Evolutionary conservation across 2,888 invertebrate genomes (phyloP).

Genomic region (Cyaniris semiargus): DNA sequence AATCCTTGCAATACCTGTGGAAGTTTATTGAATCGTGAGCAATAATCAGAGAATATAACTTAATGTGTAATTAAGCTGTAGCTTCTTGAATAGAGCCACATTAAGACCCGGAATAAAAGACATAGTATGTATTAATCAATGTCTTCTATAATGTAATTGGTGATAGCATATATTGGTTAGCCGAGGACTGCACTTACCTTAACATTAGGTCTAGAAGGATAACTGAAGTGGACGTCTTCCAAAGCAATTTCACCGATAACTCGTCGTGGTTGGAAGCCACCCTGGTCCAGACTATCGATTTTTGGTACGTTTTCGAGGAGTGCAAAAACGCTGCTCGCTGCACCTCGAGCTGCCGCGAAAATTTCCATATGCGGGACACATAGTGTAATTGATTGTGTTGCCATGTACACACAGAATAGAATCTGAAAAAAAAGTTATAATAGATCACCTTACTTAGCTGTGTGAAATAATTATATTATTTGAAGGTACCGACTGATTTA

Average conservation of each 20-base stretch:
- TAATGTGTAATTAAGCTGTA: no score
- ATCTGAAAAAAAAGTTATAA: constrained; percentile 64
- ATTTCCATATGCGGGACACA: constrained; percentile 88
- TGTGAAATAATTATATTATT: no score
- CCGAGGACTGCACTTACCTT: constrained; percentile 67
- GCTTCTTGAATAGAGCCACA: no score
- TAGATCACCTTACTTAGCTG: no score
- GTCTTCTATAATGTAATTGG: no score
- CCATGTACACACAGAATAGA: constrained; percentile 87
- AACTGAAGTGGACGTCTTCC: constrained; percentile 86
- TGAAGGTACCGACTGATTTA: no score
- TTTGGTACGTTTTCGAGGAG: constrained; percentile 85
- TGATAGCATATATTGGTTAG: no score
- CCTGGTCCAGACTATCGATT: constrained; percentile 84
- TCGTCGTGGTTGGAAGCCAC: constrained; percentile 81
- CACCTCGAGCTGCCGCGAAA: constrained; percentile 86
- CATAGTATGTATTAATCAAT: no score
- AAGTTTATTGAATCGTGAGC: constrained; percentile 9
- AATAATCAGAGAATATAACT: no score
- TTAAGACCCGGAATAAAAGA: no score
- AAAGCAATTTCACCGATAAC: constrained; percentile 85
- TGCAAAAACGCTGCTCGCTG: constrained; percentile 86
- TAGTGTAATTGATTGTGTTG: constrained; percentile 88
- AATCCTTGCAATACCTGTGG: constrained; percentile 84
- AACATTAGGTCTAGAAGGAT: constrained; percentile 88